Percentiles rank a stretch among this genome's conserved stretches.
Conservation (phyloP, 2,888 invertebrate genomes). For the Mesorhabditis sp. region DNA sequence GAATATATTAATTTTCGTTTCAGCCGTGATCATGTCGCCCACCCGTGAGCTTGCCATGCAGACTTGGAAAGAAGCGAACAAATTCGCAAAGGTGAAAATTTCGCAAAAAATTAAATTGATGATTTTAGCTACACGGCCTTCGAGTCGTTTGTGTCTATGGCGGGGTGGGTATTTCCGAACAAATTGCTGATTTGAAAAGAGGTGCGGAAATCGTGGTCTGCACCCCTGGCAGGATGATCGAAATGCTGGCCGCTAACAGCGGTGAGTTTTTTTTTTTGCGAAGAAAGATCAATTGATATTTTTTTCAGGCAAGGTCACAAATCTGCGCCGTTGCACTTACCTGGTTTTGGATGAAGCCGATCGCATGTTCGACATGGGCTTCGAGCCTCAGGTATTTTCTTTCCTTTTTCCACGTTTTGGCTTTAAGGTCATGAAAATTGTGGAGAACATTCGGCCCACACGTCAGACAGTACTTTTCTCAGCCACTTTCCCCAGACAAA, state of each 20-base stretch:
- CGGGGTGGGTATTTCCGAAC: conserved; percentile 91
- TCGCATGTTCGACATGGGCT: conserved; percentile 96
- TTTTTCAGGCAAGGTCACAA: conserved; percentile 77
- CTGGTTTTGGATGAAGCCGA: conserved; percentile 98
- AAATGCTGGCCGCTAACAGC: conserved; percentile 96
- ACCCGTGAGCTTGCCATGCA: conserved; percentile 97
- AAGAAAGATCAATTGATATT: neutral
- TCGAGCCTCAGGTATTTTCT: conserved; percentile 79
- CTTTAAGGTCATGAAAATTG: conserved; percentile 79
- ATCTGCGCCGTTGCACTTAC: conserved; percentile 90
- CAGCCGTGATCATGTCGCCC: conserved; percentile 91
- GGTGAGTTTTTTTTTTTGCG: conserved; percentile 63
- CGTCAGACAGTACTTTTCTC: conserved; percentile 97
- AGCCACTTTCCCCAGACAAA: conserved; percentile 95
- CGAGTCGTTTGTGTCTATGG: conserved; percentile 95
- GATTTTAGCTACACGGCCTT: conserved; percentile 64
- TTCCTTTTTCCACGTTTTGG: conserved; percentile 5
- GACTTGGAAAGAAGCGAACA: conserved; percentile 90
- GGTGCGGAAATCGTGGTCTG: conserved; percentile 98
- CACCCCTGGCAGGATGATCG: conserved; percentile 98
- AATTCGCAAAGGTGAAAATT: conserved; percentile 73
- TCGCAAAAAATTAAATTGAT: neutral
- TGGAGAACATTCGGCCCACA: conserved; percentile 82
- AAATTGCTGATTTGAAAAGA: conserved; percentile 90
- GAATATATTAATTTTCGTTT: neutral